Percentiles rank a stretch among this genome's conserved stretches.
These are phyloP conservation scores for Stenotaenia linearis DNA, from an alignment of 2,888 invertebrate genomes.

Conservation along the genomic window DNA sequence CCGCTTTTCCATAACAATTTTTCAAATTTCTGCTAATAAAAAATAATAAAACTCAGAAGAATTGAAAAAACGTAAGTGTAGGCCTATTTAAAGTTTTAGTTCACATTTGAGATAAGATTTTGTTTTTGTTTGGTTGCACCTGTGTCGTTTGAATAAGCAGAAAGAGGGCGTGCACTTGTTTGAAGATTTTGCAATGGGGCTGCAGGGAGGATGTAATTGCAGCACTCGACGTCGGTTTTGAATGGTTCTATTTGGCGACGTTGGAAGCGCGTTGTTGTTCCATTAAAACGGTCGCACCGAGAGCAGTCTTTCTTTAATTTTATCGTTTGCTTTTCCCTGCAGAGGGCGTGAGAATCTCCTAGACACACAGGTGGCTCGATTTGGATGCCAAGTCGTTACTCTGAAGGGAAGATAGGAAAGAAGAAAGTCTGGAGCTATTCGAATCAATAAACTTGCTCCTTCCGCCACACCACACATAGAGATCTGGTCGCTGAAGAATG, in stretches of 20 bases:
- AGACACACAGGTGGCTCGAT: slow-evolving; percentile 26
- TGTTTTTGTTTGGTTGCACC: slow-evolving; percentile 6
- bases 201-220: slow-evolving; percentile 3
- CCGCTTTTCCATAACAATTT: too few species aligned
- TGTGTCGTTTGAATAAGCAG: slow-evolving; percentile 7
- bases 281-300: slow-evolving; percentile 12
- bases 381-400: slow-evolving; percentile 26
- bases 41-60: background rate
- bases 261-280: slow-evolving; percentile 10
- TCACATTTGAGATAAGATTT: background rate
- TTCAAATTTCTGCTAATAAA: too few species aligned
- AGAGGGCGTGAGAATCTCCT: slow-evolving; percentile 24
- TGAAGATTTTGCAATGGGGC: slow-evolving; percentile 3
- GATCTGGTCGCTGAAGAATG: slow-evolving; percentile 1
- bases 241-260: slow-evolving; percentile 24
- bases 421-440: slow-evolving; percentile 24
- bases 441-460: slow-evolving; percentile 13
- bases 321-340: slow-evolving; percentile 19
- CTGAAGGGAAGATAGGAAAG: slow-evolving; percentile 16
- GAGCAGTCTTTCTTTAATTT: slow-evolving; percentile 24
- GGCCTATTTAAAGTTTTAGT: background rate
- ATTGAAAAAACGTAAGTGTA: background rate
- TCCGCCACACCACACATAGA: background rate
- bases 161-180: background rate
- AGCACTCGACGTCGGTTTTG: slow-evolving; percentile 7